Evolutionary conservation across 2,888 invertebrate species (phyloP).

Genomic region (Chrysolina oricalcia): DNA sequence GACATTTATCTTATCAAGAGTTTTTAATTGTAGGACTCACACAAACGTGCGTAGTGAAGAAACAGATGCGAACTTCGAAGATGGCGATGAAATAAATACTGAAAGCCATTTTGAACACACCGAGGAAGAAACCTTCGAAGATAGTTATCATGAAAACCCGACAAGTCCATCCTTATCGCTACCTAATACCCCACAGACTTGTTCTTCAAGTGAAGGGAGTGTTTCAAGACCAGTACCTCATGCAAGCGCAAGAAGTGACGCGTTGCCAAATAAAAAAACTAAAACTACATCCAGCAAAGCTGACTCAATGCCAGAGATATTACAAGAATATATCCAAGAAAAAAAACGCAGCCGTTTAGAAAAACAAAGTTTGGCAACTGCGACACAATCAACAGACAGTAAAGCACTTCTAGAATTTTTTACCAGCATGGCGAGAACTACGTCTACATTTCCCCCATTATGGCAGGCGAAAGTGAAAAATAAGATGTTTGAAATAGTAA

Average conservation of each 20-base stretch:
- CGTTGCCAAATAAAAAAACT: constrained; percentile 33
- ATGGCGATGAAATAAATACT: constrained; percentile 31
- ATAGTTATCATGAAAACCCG: constrained; percentile 31
- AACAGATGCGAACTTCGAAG: constrained; percentile 36
- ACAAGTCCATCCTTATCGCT: constrained; percentile 40
- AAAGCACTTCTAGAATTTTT: constrained; percentile 29
- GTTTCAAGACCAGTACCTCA: constrained; percentile 31
- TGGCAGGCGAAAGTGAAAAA: no score
- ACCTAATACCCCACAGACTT: constrained; percentile 40
- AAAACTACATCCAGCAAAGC: constrained; percentile 22
- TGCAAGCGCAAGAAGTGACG: constrained; percentile 34
- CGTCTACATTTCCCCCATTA: no score
- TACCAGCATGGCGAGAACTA: no score
- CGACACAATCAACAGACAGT: constrained; percentile 26
- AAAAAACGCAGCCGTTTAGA: constrained; percentile 31
- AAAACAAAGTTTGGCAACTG: constrained; percentile 27
- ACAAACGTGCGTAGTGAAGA: constrained; percentile 40
- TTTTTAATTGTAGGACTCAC: constrained; percentile 37
- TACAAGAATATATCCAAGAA: constrained; percentile 31
- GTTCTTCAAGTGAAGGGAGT: no score
- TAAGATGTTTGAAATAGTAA: constrained; percentile 33
- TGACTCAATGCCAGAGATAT: constrained; percentile 32
- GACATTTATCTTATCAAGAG: constrained; percentile 28
- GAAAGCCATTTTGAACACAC: constrained; percentile 31
- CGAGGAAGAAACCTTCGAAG: constrained; percentile 33